Evolutionary conservation across 2,888 invertebrate genomes (phyloP).

Genomic region (Campopleginae sp.): DNA sequence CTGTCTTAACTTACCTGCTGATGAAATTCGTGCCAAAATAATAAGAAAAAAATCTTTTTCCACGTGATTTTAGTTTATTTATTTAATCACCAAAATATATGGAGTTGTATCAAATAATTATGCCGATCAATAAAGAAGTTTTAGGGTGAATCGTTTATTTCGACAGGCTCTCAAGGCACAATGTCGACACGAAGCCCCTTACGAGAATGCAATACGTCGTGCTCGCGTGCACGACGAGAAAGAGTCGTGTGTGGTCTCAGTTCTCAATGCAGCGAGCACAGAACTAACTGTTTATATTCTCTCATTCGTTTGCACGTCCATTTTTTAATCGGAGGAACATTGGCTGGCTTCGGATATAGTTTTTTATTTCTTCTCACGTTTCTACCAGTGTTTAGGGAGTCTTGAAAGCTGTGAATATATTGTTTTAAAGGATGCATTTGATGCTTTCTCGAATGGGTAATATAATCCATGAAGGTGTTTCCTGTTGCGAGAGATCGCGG

Average conservation of each 20-base stretch:
- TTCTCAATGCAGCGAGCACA: slow-evolving; percentile 25
- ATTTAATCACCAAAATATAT: no score
- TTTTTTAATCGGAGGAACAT: slow-evolving; percentile 41
- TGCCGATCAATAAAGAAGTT: neutral
- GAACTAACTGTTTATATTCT: slow-evolving; percentile 1
- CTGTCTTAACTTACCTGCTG: neutral
- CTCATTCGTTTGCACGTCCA: slow-evolving; percentile 34
- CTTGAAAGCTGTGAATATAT: slow-evolving; percentile 41
- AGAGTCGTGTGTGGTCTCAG: slow-evolving; percentile 71
- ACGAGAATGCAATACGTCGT: slow-evolving; percentile 73
- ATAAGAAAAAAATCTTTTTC: neutral
- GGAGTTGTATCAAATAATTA: neutral
- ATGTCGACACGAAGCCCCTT: slow-evolving; percentile 66
- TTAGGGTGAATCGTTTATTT: neutral
- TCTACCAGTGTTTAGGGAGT: slow-evolving; percentile 57
- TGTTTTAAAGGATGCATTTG: slow-evolving; percentile 54
- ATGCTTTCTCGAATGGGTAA: slow-evolving; percentile 67
- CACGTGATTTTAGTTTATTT: neutral
- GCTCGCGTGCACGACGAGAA: slow-evolving; percentile 70
- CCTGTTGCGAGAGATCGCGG: slow-evolving; percentile 51
- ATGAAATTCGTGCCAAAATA: slow-evolving; percentile 3
- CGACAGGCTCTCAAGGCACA: neutral
- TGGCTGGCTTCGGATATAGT: slow-evolving; percentile 8
- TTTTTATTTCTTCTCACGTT: slow-evolving; percentile 35
- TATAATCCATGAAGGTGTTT: slow-evolving; percentile 81